Conservation (phyloP, 2,888 invertebrate species). For the Phoenoteleia sp. region DNA sequence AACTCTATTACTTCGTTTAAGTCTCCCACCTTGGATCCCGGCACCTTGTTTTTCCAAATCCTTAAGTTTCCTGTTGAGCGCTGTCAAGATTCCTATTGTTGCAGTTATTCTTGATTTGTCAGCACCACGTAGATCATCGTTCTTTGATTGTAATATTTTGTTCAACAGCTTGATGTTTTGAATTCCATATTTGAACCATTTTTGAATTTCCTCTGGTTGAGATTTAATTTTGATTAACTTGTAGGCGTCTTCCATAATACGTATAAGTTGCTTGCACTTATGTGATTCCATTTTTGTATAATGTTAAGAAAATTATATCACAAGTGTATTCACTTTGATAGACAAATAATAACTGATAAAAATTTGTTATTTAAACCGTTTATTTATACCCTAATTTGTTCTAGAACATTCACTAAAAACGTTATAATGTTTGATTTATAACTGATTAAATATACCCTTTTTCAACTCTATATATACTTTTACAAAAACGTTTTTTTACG, state of each 20-base stretch:
- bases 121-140: neutral
- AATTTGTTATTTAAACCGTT: neutral
- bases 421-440: too few species aligned
- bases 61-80: constrained; percentile 22
- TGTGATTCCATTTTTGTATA: constrained; percentile 30
- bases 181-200: constrained; percentile 6
- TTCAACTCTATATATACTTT: too few species aligned
- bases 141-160: constrained; percentile 26
- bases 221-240: constrained; percentile 1
- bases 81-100: neutral
- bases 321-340: neutral
- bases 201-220: constrained; percentile 1
- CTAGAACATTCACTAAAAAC: too few species aligned
- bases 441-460: too few species aligned
- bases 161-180: constrained; percentile 19
- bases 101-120: constrained; percentile 3
- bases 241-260: constrained; percentile 24
- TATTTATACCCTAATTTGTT: neutral
- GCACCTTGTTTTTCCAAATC: too few species aligned
- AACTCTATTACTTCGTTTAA: too few species aligned
- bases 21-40: constrained; percentile 10
- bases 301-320: too few species aligned
- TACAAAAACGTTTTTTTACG: too few species aligned
- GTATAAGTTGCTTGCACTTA: neutral
- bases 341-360: neutral